Evolutionary conservation across 2,113 vertebrate genomes (phyloP), one percentile per base, ranked within the genome.

Genomic region (Cyanocitta stelleri): DNA sequence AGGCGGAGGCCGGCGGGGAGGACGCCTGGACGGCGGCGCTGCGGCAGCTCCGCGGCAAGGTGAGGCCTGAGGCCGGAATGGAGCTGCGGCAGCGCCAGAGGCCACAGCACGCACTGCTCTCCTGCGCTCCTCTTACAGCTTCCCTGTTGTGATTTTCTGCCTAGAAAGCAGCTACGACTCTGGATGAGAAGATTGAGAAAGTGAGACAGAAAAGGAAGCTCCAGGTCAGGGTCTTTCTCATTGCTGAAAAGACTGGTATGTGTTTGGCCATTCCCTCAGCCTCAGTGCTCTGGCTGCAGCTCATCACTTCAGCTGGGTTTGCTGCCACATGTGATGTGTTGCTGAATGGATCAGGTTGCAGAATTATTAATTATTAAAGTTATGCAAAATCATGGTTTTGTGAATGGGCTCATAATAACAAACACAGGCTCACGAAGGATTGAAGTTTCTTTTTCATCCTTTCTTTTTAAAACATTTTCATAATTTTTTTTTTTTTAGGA

Each of bases 131-230:
- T 30, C 23, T 59, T 11, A 66, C n/a, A 12, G 32, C 26, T n/a
- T 13, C 29, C 9, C 11, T 46, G 10, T 11, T 39, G 39, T 62
- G 27, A 2, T 94, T 81, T 87, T 37, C 19, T 91, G 82, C 54
- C 33, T 87, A 99, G 99, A 99, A 96, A 97, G 96, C 97, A 10
- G 97, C 98, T 11, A 99, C 99, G 5, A 99, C 99, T 3, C 93
- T 99, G 91, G 99, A 99, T 80, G 98, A 99, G 95, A 99, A 99
- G 97, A 99, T 99, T 12, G 99, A 99, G 67, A 98, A 98, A 95
- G 98, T 99, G 67, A 97, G 99, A 29, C 99, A 98, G 97, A 98
- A 98, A 58, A 98, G 99, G 88, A 99, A 98, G 90, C 93, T 95
- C 3, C 98, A 99, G 98, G 99, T 99, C 41, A 96, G 98, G 16